phyloP scores from a whole-genome alignment of 2,113 vertebrate genomes.

The Menidia beryllina region DNA sequence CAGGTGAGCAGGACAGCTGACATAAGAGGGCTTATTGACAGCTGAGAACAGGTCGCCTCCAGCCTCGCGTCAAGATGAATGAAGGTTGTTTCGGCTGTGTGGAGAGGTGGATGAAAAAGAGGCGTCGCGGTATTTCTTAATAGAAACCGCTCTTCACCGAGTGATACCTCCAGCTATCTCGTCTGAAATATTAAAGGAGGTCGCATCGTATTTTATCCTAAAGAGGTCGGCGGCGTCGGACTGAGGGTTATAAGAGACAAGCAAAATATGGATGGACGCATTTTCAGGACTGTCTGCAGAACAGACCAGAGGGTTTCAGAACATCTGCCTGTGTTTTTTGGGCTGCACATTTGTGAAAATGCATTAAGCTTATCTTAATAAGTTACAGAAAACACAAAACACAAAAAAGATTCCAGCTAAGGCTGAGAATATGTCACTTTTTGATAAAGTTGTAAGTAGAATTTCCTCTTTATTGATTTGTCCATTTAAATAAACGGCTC shows the following conservation, averaged over 20 bases:
- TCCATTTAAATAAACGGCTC: not conserved
- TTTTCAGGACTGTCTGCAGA: too few species aligned
- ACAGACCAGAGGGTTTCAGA: not conserved
- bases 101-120: constrained; percentile 41
- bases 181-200: not conserved
- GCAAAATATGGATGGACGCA: not conserved
- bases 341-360: not conserved
- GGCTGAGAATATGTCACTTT: not conserved
- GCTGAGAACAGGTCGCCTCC: constrained; percentile 64
- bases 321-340: not conserved
- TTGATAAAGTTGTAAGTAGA: too few species aligned
- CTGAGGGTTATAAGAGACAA: not conserved
- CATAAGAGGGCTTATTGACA: constrained; percentile 69
- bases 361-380: not conserved
- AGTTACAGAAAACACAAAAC: not conserved
- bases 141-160: not conserved
- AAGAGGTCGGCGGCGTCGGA: not conserved
- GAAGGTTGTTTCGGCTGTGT: constrained; percentile 24
- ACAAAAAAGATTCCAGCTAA: not conserved
- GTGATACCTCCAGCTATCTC: not conserved
- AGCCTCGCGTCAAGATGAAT: constrained; percentile 42
- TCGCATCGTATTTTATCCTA: too few species aligned
- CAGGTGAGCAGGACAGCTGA: constrained; percentile 33
- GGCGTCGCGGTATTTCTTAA: not conserved
- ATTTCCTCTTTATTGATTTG: too few species aligned